Evolutionary conservation across 2,113 vertebrate species (phyloP).

Genomic region (Ageneiosus marmoratus): DNA sequence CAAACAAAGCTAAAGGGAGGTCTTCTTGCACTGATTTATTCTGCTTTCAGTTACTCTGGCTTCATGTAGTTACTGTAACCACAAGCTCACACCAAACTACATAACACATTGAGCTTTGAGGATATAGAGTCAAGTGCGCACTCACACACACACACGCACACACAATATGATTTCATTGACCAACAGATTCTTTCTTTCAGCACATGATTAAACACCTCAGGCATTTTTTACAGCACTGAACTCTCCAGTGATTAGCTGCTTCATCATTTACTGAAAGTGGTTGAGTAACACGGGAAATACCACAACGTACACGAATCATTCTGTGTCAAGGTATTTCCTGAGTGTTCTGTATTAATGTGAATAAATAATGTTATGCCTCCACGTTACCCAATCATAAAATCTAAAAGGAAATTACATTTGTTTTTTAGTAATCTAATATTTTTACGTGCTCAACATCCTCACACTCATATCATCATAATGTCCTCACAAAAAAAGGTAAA

Average conservation of each 20-base stretch:
- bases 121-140: not conserved
- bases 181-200: not conserved
- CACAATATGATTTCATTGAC: not conserved
- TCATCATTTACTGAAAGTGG: not conserved
- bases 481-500: not conserved
- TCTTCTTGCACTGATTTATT: constrained; percentile 9
- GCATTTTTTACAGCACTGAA: not conserved
- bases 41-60: constrained; percentile 8
- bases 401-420: not conserved
- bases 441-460: not conserved
- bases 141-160: not conserved
- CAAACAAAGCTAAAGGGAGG: constrained; percentile 10
- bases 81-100: not conserved
- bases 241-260: not conserved
- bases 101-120: not conserved
- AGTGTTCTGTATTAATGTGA: not conserved
- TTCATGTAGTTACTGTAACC: not conserved
- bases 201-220: not conserved
- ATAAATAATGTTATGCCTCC: not conserved
- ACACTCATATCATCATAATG: not conserved
- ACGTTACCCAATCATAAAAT: not conserved
- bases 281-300: not conserved
- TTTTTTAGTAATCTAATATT: not conserved
- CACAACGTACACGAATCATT: constrained; percentile 1
- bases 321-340: no score